Conservation (phyloP, 2,113 vertebrate species). For the Cyanoliseus patagonus region DNA sequence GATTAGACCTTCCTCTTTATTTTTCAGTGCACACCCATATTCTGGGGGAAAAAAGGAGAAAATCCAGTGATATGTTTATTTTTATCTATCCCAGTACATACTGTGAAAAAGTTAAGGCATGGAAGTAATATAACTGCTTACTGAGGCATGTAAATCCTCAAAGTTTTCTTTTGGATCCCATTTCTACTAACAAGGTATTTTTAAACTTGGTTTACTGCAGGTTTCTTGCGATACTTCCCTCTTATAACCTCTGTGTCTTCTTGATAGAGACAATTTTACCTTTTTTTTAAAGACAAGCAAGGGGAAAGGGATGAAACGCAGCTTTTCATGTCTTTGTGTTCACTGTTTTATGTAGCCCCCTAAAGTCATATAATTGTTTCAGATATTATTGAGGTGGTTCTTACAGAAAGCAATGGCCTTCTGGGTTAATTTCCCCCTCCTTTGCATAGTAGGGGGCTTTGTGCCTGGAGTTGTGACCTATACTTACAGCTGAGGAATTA, state of each 20-base stretch:
- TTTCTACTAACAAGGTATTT: slow-evolving; percentile 24
- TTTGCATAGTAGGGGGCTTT: background rate
- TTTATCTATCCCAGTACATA: background rate
- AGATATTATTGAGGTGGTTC: background rate
- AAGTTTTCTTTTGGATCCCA: background rate
- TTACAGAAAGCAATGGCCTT: background rate
- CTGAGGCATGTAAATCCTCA: background rate
- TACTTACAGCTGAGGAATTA: background rate
- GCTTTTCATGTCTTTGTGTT: background rate
- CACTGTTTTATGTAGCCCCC: background rate
- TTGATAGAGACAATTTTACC: background rate
- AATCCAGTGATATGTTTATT: background rate
- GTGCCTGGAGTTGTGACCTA: background rate
- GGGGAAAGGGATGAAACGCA: background rate
- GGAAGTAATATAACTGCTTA: background rate
- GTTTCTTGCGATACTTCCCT: background rate
- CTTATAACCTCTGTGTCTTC: background rate
- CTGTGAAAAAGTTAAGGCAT: background rate
- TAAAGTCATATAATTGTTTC: background rate
- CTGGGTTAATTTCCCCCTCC: background rate
- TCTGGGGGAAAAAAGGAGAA: background rate
- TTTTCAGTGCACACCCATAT: background rate
- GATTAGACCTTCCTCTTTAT: background rate
- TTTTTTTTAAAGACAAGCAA: background rate
- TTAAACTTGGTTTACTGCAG: slow-evolving; percentile 37